These are phyloP conservation scores for Moxostoma hubbsi DNA, from an alignment of 2,797 vertebrate species.

Conservation along the genomic window DNA sequence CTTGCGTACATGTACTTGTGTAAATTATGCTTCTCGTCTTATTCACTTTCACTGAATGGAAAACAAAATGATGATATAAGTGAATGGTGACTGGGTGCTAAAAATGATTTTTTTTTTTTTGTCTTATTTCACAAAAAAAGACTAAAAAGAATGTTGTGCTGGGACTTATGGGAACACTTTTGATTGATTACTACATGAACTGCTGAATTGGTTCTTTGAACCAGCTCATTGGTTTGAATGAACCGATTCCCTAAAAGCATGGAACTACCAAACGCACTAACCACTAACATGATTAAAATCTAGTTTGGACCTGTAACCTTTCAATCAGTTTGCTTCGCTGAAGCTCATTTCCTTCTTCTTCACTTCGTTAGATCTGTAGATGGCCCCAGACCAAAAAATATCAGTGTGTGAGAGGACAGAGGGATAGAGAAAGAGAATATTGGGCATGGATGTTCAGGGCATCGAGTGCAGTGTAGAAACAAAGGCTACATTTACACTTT, in stretches of 20 bases:
- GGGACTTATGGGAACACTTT: neutral
- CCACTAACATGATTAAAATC: constrained; percentile 36
- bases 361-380: constrained; percentile 41
- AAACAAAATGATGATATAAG: too few species aligned
- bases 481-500: too few species aligned
- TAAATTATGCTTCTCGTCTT: too few species aligned
- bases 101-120: too few species aligned
- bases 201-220: neutral
- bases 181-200: neutral
- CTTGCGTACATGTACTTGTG: too few species aligned
- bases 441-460: too few species aligned
- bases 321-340: constrained; percentile 41
- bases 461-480: too few species aligned
- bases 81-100: too few species aligned
- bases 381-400: constrained; percentile 27
- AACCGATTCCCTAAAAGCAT: neutral
- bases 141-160: too few species aligned
- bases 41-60: too few species aligned
- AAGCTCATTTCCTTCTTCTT: constrained; percentile 38
- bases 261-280: constrained; percentile 6
- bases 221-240: constrained; percentile 10
- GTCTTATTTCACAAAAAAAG: too few species aligned
- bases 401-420: constrained; percentile 8
- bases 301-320: constrained; percentile 31
- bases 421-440: neutral